Percentiles rank a stretch among this genome's conserved stretches.
These are phyloP conservation scores for Stomorhina lunata DNA, from an alignment of 2,888 invertebrate genomes.

Conservation along the genomic window DNA sequence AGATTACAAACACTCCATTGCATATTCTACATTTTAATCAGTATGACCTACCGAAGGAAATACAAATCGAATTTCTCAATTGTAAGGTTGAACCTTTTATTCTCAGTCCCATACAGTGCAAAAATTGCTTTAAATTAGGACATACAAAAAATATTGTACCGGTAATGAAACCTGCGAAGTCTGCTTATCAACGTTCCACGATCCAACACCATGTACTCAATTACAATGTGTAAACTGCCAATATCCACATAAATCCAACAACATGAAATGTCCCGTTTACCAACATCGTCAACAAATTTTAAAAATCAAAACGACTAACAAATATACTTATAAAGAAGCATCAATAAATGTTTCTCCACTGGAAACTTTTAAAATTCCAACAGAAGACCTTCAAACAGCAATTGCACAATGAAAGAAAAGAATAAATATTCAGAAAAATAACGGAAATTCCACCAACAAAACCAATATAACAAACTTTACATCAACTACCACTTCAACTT, in stretches of 20 bases:
- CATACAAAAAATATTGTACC: constrained; percentile 37
- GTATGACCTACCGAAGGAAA: not conserved
- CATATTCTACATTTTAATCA: constrained; percentile 11
- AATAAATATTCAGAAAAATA: not conserved
- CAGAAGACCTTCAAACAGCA: not conserved
- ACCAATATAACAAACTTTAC: not conserved
- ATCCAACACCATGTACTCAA: not conserved
- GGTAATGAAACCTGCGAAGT: not conserved
- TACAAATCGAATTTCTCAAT: not conserved
- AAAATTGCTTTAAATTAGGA: constrained; percentile 38
- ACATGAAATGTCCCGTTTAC: not conserved
- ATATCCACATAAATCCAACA: not conserved
- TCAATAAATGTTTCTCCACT: not conserved
- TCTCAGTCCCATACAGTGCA: constrained; percentile 45
- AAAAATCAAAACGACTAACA: not conserved
- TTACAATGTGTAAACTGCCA: not conserved
- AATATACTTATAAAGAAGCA: constrained; percentile 17
- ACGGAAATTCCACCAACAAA: not conserved
- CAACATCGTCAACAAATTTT: not conserved
- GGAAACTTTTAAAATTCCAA: not conserved
- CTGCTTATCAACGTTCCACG: not conserved
- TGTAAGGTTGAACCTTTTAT: constrained; percentile 41
- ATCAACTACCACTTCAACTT: not conserved
- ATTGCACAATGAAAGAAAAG: not conserved
- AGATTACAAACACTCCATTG: constrained; percentile 14